These are phyloP conservation scores for Cylas formicarius DNA, from an alignment of 1,140 invertebrate species.

Conservation along the genomic window DNA sequence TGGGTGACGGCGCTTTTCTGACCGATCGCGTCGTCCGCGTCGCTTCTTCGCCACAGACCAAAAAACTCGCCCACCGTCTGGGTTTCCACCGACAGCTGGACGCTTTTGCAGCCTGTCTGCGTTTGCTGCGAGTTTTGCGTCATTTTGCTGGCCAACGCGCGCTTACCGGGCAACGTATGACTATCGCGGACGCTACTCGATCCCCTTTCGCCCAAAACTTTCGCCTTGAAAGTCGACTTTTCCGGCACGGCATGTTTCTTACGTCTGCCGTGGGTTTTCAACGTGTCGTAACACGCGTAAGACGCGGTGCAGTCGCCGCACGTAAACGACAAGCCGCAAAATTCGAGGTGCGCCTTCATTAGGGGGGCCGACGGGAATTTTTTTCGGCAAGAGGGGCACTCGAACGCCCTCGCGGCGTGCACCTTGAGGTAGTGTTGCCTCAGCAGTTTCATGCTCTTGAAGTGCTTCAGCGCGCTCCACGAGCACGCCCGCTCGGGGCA, in stretches of 20 bases:
- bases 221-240: conserved; percentile 29
- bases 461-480: conserved; percentile 32
- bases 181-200: conserved; percentile 13
- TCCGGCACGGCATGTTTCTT: conserved; percentile 43
- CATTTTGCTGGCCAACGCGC: conserved; percentile 25
- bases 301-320: conserved; percentile 46
- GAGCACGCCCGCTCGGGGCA: conserved; percentile 34
- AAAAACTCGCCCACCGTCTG: conserved; percentile 43
- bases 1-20: conserved; percentile 32
- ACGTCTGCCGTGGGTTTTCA: conserved; percentile 52
- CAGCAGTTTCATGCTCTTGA: conserved; percentile 37
- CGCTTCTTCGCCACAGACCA: conserved; percentile 20
- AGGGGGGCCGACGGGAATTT: conserved; percentile 48
- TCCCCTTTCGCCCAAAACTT: conserved; percentile 23
- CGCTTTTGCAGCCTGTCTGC: conserved; percentile 41
- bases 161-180: conserved; percentile 24
- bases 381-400: conserved; percentile 49
- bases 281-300: conserved; percentile 50
- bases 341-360: conserved; percentile 43
- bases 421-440: conserved; percentile 56
- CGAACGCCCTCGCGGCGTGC: conserved; percentile 50
- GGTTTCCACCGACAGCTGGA: conserved; percentile 44
- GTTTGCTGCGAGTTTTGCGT: conserved; percentile 44
- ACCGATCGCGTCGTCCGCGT: conserved; percentile 18
- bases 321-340: conserved; percentile 47